phyloP scores from a whole-genome alignment of 2,797 vertebrate genomes.

The Eulemur rubriventer region DNA sequence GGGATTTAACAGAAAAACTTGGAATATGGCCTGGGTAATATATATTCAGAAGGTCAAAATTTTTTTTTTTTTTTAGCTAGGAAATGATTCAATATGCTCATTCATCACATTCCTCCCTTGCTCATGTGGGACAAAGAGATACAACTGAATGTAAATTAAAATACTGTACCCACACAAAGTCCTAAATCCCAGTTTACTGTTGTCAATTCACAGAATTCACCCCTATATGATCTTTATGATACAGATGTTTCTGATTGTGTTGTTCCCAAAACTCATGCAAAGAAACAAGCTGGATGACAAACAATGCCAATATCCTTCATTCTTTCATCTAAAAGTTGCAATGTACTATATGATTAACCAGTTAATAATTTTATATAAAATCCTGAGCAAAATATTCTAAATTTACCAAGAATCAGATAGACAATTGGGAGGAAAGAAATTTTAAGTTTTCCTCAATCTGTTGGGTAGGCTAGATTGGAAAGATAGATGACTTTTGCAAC shows the following conservation, averaged over 20 bases:
- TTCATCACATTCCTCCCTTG: conserved; percentile 27
- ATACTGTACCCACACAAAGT: neutral
- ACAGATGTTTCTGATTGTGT: conserved; percentile 31
- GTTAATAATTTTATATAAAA: neutral
- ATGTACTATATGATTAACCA: neutral
- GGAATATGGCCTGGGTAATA: conserved; percentile 36
- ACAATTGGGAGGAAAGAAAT: neutral
- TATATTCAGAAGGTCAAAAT: conserved; percentile 60
- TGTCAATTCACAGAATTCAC: neutral
- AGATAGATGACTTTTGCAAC: neutral
- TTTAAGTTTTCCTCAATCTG: neutral
- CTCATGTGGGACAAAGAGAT: conserved; percentile 41
- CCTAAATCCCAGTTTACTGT: neutral
- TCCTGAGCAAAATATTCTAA: conserved; percentile 8
- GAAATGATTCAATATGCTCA: conserved; percentile 32
- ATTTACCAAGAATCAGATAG: neutral
- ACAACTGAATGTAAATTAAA: neutral
- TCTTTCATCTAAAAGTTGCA: neutral
- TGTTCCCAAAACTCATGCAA: conserved; percentile 39
- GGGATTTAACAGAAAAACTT: conserved; percentile 49
- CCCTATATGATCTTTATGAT: neutral
- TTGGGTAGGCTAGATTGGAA: neutral
- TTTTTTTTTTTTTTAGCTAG: conserved; percentile 71
- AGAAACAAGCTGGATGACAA: conserved; percentile 51
- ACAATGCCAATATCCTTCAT: neutral